These are phyloP conservation scores for Meandrina meandrites DNA, from an alignment of 92 coral and sea anemone species.

Conservation along the genomic window DNA sequence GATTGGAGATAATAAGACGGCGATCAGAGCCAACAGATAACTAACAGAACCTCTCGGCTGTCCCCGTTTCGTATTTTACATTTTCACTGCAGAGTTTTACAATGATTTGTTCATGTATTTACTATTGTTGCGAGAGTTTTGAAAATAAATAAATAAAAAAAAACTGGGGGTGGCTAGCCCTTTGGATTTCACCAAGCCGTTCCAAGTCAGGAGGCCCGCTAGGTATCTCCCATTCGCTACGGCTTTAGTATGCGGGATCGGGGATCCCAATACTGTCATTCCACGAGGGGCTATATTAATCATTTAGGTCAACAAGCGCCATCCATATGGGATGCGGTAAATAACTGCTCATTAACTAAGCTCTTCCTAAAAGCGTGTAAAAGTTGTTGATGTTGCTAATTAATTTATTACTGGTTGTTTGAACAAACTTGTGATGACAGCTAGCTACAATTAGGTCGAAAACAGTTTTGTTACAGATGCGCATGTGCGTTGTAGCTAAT, in stretches of 20 bases:
- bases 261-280: conserved; percentile 30
- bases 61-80: no score
- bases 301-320: neutral
- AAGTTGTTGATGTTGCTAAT: neutral
- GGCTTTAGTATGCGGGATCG: conserved; percentile 81
- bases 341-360: neutral
- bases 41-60: neutral
- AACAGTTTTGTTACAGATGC: neutral
- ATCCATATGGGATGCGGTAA: conserved; percentile 15
- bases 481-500: neutral
- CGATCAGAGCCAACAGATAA: neutral
- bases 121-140: neutral
- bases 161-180: conserved; percentile 76
- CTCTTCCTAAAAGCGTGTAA: neutral
- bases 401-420: neutral
- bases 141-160: neutral
- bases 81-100: no score
- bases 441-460: neutral
- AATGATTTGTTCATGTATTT: neutral
- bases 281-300: neutral
- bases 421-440: neutral
- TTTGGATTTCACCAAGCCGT: conserved; percentile 89
- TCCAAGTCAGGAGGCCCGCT: conserved; percentile 96
- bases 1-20: neutral
- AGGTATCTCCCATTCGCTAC: conserved; percentile 93